Percentiles rank a stretch among this genome's conserved stretches.
These are phyloP conservation scores for Poeciliopsis prolifica DNA, from an alignment of 2,113 vertebrate genomes.

Conservation along the genomic window DNA sequence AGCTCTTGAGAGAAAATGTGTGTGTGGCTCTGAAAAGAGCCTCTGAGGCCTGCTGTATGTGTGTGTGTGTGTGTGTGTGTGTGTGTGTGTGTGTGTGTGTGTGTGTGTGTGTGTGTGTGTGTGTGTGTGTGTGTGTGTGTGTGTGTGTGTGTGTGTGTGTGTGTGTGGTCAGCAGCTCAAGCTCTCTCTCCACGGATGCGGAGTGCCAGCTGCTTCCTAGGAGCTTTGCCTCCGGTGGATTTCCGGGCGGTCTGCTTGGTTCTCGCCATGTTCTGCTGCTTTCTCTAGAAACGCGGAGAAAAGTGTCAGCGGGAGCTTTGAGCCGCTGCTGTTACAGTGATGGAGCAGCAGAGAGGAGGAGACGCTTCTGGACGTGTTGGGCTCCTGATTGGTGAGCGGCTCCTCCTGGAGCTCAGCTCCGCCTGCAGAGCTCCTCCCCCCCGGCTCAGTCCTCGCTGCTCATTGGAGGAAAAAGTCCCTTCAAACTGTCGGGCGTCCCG, in stretches of 20 bases:
- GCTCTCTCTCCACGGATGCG: constrained; percentile 78
- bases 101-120: too few relatives aligned
- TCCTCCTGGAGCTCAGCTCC: neutral
- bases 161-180: neutral
- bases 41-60: too few relatives aligned
- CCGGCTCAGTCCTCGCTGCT: neutral
- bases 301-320: too few relatives aligned
- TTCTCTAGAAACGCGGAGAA: neutral
- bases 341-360: neutral
- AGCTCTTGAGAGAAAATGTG: constrained; percentile 38
- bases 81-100: too few relatives aligned
- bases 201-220: constrained; percentile 72
- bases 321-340: neutral
- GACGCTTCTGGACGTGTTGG: neutral
- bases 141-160: too few relatives aligned
- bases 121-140: too few relatives aligned
- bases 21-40: too few relatives aligned
- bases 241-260: constrained; percentile 46
- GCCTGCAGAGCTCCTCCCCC: neutral
- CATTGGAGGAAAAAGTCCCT: neutral
- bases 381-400: neutral
- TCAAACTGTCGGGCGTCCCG: neutral
- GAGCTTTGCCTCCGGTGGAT: constrained; percentile 56
- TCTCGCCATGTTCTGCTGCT: too few relatives aligned
- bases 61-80: too few relatives aligned